Evolutionary conservation across 2,888 invertebrate species (phyloP), one percentile per base, ranked within the genome.

Genomic region (Athetis lepigone): DNA sequence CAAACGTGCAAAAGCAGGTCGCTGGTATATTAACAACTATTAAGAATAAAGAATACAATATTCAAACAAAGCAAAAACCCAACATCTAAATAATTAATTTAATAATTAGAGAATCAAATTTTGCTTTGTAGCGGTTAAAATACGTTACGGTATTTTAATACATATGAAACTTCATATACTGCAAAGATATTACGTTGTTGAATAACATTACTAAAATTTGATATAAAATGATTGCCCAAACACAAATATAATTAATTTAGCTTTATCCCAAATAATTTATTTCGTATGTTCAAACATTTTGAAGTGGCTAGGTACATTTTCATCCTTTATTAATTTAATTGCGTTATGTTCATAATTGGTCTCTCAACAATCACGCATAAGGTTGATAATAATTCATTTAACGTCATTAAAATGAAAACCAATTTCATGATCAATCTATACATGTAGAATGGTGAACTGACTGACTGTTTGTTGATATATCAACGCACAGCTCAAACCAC

Each of bases 221-320:
- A 39, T 37, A 39, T 43, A 16, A 19, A 45, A 43, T 71, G n/a
- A 51, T 63, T 39, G 18, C 9, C n/a, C 16, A 50, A 36, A 39
- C 33, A 27, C 21, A 46, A 70, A 27, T 19, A 2, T 51, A 51
- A 70, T 70, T 64, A 40, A 33, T 63, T 46, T 64, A 13, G 39
- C 2, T 4, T 16, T 8, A 7, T 8, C 8, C 18, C 21, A 36
- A 19, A 46, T 71, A 2, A 72, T 64, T 51, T 16, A 25, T 40
- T 36, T 33, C 23, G 11, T 46, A 5, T 8, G 18, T 61, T 27
- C 4, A 29, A 58, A 8, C 1, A 18, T 60, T 39, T 59, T 33
- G 25, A 18, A 21, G 9, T 16, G 4, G 0, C 25, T 56, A 18
- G 16, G 7, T 16, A 6, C 0, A 36, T 40, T 68, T 42, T 68